Conservation (phyloP, 2,113 vertebrate genomes). For the Daphoenositta chrysoptera region DNA sequence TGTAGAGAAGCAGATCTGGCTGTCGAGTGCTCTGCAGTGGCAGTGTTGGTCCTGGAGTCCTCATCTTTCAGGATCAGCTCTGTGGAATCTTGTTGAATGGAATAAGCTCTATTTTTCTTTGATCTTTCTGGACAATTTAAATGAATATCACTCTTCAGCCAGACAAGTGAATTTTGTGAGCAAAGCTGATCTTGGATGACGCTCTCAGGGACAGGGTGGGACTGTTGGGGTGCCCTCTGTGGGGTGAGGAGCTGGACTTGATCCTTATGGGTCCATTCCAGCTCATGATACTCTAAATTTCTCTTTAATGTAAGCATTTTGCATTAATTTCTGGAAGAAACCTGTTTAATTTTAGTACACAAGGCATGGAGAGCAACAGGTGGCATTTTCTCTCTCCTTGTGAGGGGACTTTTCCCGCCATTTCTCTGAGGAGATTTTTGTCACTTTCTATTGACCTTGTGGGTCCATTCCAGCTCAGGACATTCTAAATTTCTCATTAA, state of each 20-base stretch:
- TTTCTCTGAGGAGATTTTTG: background rate
- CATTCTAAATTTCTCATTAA: background rate
- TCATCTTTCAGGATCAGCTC: background rate
- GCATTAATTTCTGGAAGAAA: background rate
- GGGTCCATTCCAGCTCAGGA: background rate
- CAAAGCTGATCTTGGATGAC: accelerated
- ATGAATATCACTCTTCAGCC: background rate
- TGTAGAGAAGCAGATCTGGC: background rate
- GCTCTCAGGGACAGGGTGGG: background rate
- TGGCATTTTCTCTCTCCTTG: background rate
- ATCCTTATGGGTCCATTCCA: background rate
- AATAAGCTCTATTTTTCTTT: background rate
- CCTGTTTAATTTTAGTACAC: accelerated
- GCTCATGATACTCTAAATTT: background rate
- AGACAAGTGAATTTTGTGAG: background rate
- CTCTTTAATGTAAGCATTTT: background rate
- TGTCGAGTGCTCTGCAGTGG: background rate
- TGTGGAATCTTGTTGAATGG: background rate
- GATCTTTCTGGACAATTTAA: background rate
- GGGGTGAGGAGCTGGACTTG: background rate
- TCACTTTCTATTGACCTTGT: background rate
- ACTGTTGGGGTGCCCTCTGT: background rate
- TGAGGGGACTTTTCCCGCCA: background rate
- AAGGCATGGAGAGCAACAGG: accelerated
- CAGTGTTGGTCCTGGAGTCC: background rate